These are phyloP conservation scores for Unio pictorum DNA, from an alignment of 2,888 invertebrate genomes.

Conservation along the genomic window DNA sequence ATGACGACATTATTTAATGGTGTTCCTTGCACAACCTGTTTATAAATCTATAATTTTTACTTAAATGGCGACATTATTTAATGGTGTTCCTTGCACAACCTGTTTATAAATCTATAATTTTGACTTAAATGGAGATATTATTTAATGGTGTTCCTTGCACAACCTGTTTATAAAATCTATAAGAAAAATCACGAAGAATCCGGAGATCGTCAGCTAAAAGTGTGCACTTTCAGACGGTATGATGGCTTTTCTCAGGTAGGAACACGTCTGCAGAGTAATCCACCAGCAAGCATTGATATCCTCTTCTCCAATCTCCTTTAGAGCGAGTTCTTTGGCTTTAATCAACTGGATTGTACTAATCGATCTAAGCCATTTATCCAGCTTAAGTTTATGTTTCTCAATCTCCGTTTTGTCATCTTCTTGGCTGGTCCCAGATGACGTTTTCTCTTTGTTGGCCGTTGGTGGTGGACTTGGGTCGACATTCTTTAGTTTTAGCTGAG, in stretches of 20 bases:
- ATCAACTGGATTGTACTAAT: constrained; percentile 36
- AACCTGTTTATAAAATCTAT: too few species aligned
- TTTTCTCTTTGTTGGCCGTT: constrained; percentile 14
- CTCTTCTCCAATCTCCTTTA: constrained; percentile 49
- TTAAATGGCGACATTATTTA: too few species aligned
- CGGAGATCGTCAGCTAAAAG: too few species aligned
- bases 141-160: too few species aligned
- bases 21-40: too few species aligned
- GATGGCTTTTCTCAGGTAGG: constrained; percentile 35
- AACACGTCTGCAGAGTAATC: constrained; percentile 39
- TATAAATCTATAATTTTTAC: too few species aligned
- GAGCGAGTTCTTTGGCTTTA: constrained; percentile 37
- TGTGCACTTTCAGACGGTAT: background rate
- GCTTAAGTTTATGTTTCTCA: constrained; percentile 36
- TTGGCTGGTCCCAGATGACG: constrained; percentile 7
- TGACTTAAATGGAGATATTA: too few species aligned
- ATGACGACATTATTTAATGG: too few species aligned
- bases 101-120: too few species aligned
- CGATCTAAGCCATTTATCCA: constrained; percentile 44
- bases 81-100: too few species aligned
- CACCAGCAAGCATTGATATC: constrained; percentile 42
- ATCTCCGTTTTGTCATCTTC: constrained; percentile 44
- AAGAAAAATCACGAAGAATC: too few species aligned
- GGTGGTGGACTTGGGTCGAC: constrained; percentile 26
- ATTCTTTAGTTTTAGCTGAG: constrained; percentile 34